Base-by-base conservation (phyloP, 2,888 invertebrate species). In the Micropterix aruncella region DNA sequence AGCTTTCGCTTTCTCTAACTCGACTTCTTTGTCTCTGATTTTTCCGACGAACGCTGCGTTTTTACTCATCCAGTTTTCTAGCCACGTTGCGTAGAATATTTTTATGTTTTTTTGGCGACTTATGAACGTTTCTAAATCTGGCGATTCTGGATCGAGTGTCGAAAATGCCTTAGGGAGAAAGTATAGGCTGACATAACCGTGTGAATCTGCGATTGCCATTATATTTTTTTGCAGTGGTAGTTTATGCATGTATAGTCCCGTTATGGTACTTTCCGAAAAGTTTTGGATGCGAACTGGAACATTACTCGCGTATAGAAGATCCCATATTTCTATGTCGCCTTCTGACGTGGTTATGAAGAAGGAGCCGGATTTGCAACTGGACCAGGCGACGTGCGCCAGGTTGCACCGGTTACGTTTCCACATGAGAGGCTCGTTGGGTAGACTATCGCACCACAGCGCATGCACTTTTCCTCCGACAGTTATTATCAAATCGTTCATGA, bases 321-420 rank as follows among this genome's bases (percentile, higher is more conserved):
- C 83, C 91, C 91, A 92, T 9, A 80, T 77, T 61, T 91, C 89
- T 12, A 88, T 65, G 46, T 72, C 74, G 2, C 90, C 90, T 63
- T 89, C 86, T 17, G 69, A 70, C 16, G 82, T 77, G 1, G 78
- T 72, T 44, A 90, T 60, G 56, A 80, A 83, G 46, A 90, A 65
- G 41, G 84, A 73, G 41, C 80, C 79, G 0, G 88, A 80, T 42
- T 83, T 74, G 38, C 77, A 74, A n/a, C 74, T 67, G n/a, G 85
- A 86, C 89, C 90, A 91, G 36, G 69, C 64, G 0, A 81, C 77
- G 14, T 75, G 71, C 0, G 83, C 81, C 48, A 83, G 67, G 44
- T 66, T 62, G 45, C 63, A 63, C 2, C 70, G 63, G 12, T 75
- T 67, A 51, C 74, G 76, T 44, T 82, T 76, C 83, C 83, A 83